These are phyloP conservation scores for Leucoptera coffeella DNA, from an alignment of 2,888 invertebrate species.

Conservation along the genomic window DNA sequence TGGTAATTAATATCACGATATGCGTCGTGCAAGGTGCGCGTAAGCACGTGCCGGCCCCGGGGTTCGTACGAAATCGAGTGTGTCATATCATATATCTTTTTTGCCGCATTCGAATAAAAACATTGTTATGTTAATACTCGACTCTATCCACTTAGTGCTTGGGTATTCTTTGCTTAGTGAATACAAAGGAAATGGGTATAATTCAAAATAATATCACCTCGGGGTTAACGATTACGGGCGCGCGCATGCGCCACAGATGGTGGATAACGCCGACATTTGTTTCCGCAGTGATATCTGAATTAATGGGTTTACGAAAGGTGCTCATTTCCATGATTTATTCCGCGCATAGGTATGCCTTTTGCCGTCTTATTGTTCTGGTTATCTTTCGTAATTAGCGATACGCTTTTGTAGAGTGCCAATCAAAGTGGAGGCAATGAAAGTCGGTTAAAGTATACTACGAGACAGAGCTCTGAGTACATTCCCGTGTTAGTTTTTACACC, in stretches of 20 bases:
- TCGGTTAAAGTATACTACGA: no score
- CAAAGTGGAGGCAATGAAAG: no score
- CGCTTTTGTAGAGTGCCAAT: conserved; percentile 12
- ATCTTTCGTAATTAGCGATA: conserved; percentile 11
- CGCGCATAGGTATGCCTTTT: conserved; percentile 42
- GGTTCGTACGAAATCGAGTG: no score
- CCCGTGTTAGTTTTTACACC: conserved; percentile 55
- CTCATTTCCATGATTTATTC: conserved; percentile 52
- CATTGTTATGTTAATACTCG: conserved; percentile 32
- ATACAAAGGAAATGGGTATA: conserved; percentile 40
- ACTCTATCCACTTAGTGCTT: conserved; percentile 28
- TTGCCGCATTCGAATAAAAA: conserved; percentile 19
- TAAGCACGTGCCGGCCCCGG: conserved; percentile 44
- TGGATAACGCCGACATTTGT: conserved; percentile 50
- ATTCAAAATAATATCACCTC: conserved; percentile 52
- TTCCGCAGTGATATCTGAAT: conserved; percentile 55
- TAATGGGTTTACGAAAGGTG: conserved; percentile 52
- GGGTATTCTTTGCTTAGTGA: conserved; percentile 41
- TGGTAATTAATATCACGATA: no score
- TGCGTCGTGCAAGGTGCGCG: conserved; percentile 38
- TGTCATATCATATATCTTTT: conserved; percentile 48
- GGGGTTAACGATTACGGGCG: conserved; percentile 52
- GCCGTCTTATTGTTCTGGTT: conserved; percentile 26
- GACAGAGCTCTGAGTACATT: conserved; percentile 46
- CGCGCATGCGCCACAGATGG: conserved; percentile 49